A percentile compares a stretch with the other conserved stretches of the same genome.
Conservation (phyloP, 2,113 vertebrate species). For the Climacteris rufus region DNA sequence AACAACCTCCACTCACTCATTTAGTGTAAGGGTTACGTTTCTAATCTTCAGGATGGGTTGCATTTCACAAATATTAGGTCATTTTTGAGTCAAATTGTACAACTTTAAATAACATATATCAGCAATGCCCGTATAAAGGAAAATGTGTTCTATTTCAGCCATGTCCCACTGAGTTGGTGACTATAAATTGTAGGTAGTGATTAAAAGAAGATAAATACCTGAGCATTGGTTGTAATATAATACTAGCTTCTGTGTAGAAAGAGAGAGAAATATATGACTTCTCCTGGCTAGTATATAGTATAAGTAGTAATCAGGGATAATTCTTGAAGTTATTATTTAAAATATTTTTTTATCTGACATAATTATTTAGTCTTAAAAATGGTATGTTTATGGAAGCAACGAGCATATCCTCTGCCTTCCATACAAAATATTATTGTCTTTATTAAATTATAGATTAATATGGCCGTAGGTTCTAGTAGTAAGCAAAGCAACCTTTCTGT, state of each 20-base stretch:
- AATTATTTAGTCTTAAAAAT: neutral
- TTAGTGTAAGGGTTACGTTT: neutral
- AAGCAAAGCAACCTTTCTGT: neutral
- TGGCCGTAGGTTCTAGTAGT: neutral
- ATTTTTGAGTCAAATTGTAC: neutral
- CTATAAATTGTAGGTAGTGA: neutral
- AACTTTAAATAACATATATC: neutral
- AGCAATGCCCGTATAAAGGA: neutral
- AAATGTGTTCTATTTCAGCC: neutral
- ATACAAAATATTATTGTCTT: neutral
- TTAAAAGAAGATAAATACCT: neutral
- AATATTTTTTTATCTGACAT: neutral
- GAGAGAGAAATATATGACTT: neutral
- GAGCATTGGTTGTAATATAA: neutral
- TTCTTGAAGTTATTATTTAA: neutral
- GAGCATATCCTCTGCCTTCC: neutral
- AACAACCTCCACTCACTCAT: neutral
- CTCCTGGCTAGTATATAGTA: neutral
- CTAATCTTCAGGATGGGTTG: neutral
- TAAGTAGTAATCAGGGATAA: neutral
- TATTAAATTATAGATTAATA: neutral
- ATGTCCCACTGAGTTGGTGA: neutral
- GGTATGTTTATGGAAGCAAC: neutral
- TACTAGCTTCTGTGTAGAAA: neutral
- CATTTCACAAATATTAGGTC: neutral